Conservation (phyloP, 2,113 vertebrate species). For the Indicator indicator region DNA sequence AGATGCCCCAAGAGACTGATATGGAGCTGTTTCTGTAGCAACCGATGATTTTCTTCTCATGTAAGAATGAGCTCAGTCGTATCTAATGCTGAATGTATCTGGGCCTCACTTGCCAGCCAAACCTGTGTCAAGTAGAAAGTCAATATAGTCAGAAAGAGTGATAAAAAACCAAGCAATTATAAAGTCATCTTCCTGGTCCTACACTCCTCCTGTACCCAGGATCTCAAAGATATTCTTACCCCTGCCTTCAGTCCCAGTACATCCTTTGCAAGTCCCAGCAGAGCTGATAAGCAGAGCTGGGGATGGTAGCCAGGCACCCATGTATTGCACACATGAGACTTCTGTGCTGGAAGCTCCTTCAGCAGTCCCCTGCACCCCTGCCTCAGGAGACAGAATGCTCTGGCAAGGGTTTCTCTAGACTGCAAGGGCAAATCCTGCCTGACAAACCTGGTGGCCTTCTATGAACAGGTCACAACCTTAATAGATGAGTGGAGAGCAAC, state of each 20-base stretch:
- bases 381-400: not conserved
- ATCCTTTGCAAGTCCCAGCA: not conserved
- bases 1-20: slow-evolving; percentile 61
- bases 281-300: not conserved
- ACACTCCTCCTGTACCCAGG: not conserved
- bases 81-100: slow-evolving; percentile 60
- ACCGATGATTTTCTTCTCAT: slow-evolving; percentile 55
- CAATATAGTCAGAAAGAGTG: slow-evolving; percentile 44
- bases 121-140: slow-evolving; percentile 58
- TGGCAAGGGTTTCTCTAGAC: not conserved
- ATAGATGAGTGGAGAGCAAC: too few species aligned
- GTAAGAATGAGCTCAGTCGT: slow-evolving; percentile 54
- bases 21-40: slow-evolving; percentile 68
- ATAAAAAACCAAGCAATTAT: slow-evolving; percentile 51
- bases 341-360: not conserved
- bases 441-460: too few species aligned
- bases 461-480: too few species aligned
- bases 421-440: not conserved
- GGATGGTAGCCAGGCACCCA: not conserved
- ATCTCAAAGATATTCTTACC: not conserved
- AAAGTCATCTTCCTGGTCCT: slow-evolving; percentile 41
- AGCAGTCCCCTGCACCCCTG: fast-evolving
- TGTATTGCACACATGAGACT: fast-evolving
- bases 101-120: slow-evolving; percentile 61
- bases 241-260: not conserved